Evolutionary conservation across 2,113 vertebrate species (phyloP), one percentile per base, ranked within the genome.

Genomic region (Laterallus jamaicensis): DNA sequence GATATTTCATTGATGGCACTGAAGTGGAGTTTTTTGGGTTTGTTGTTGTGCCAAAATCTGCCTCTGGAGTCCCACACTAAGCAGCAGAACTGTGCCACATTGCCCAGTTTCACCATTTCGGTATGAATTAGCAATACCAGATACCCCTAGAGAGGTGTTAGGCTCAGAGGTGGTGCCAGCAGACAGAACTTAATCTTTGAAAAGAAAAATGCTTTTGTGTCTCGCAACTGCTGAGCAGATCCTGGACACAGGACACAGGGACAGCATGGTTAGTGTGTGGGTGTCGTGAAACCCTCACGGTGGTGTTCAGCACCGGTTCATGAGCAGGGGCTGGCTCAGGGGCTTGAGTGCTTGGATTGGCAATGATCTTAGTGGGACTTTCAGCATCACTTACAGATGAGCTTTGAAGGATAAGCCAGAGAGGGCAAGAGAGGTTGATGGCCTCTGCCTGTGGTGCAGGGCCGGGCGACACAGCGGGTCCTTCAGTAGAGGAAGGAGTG

Each of bases 71-170:
- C 47, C 32, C 11, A 6, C 12, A 4, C 3, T 32, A 32, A 49
- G 40, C 31, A 91, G 44, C 26, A 82, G 15, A 82, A n/a, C n/a
- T 39, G 10, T 59, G 28, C 55, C 28, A 28, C 1, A 1, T 31
- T 1, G 1, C 20, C 19, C 6, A 0, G n/a, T 78, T 86, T 78
- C 39, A n/a, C n/a, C 1, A 0, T 52, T 62, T 84, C 0, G 1
- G 4, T 25, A 13, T 31, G 56, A 84, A 55, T 64, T 64, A 63
- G 15, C 59, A 49, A 12, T 40, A 37, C 15, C 50, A 56, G 47
- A 39, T 21, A 28, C 28, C 55, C 0, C 0, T 35, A 4, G 5
- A n/a, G 42, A 68, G n/a, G 15, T 29, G 69, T 35, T 37, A 40
- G 44, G 18, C 16, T 70, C 50, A 12, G 4, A 64, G 74, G 28